Base-by-base conservation (phyloP, 2,888 invertebrate species). In the Lithophane leautieri region DNA sequence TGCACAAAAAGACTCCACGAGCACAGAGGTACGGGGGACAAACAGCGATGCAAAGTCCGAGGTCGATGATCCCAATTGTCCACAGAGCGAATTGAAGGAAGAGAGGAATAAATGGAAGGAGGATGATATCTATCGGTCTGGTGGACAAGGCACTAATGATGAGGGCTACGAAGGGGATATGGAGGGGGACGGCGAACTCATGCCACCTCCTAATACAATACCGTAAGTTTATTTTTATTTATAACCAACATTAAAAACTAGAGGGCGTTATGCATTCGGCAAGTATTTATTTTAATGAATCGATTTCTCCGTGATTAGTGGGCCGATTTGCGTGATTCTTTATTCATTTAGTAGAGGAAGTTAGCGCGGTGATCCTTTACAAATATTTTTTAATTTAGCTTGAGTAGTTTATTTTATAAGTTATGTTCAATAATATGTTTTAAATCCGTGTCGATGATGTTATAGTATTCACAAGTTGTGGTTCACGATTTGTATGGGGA, bases 181-280 rank as follows among this genome's bases (percentile, higher is more conserved):
- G 93, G 97, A 97, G 87, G 97, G 97, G 61, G 98, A 98, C 90
- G 97, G 97, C 6, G 97, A 97, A 72, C 97, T 98, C 50, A 99
- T 99, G 99, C 99, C 99, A 2, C 99, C 99, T 4, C 99, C 99
- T 0, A 97, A 98, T 78, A 92, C 96, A 52, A 97, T 97, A 25
- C 96, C 95, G 96, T 96, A 87, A 95, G 96, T 92, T n/a, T 16
- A 8, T 14, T 56, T 25, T 14, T 6, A 25, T 7, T 25, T 6
- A 34, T 54, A n/a, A 34, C 6, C 22, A 1, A 6, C 12, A 2
- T 12, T 0, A 12, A 47, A 14, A 28, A 12, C 16, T 11, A 16
- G 6, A 22, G 12, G 8, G 42, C n/a, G 16, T 19, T 44, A 44
- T 65, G 7, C 44, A 44, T 25, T 63, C 6, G 0, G 16, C n/a